These are phyloP conservation scores for Leptura quadrifasciata DNA, from an alignment of 2,888 invertebrate genomes.

Conservation along the genomic window DNA sequence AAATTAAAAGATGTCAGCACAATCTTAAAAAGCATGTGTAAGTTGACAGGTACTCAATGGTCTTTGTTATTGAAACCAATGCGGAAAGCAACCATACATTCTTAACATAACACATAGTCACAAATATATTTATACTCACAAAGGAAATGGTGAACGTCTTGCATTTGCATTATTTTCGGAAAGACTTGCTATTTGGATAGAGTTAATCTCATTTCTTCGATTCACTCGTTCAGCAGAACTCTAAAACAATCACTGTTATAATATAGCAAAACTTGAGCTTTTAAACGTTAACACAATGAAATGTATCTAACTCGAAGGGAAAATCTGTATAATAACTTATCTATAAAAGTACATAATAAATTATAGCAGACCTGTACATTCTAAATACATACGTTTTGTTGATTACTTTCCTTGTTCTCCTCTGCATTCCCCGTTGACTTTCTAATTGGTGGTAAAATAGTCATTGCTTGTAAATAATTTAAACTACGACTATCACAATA, in stretches of 20 bases:
- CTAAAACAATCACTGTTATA: constrained; percentile 61
- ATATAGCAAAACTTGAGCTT: background rate
- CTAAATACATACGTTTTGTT: constrained; percentile 68
- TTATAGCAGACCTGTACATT: background rate
- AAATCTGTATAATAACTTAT: constrained; percentile 35
- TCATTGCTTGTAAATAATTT: constrained; percentile 64
- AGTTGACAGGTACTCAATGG: too few species aligned
- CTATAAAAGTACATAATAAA: constrained; percentile 52
- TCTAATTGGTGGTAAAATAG: constrained; percentile 72
- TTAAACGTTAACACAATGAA: constrained; percentile 16
- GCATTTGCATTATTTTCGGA: constrained; percentile 60
- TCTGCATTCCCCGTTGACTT: constrained; percentile 65
- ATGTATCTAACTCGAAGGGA: constrained; percentile 17
- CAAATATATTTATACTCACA: constrained; percentile 61
- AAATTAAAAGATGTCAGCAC: too few species aligned
- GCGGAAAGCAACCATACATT: too few species aligned
- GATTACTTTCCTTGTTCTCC: constrained; percentile 69
- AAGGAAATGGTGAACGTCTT: constrained; percentile 65
- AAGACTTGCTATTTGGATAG: constrained; percentile 62
- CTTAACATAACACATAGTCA: background rate
- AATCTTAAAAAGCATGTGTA: too few species aligned
- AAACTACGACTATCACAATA: background rate
- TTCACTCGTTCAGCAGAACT: constrained; percentile 66
- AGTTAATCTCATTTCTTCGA: constrained; percentile 69
- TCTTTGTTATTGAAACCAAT: too few species aligned